Percentiles rank a stretch among this genome's conserved stretches.
Evolutionary conservation across 2,113 vertebrate genomes (phyloP).

Genomic region (Mustelus asterias): DNA sequence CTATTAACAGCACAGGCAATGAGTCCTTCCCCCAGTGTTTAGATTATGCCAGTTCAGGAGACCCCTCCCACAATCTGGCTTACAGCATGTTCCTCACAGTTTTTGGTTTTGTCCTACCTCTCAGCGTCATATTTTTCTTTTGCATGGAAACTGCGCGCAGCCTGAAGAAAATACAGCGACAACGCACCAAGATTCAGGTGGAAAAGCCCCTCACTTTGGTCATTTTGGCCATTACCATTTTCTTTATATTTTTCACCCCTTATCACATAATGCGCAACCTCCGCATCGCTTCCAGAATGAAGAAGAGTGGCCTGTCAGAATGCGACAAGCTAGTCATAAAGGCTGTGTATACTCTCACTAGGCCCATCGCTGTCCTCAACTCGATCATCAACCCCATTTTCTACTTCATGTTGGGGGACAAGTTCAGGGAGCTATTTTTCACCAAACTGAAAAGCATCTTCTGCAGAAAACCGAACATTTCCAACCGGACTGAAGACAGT

Average conservation of each 20-base stretch:
- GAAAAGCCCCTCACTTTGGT: constrained; percentile 62
- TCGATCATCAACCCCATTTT: constrained; percentile 78
- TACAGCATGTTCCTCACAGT: constrained; percentile 73
- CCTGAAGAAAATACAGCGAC: constrained; percentile 54
- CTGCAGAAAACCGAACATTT: not conserved
- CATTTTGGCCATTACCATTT: constrained; percentile 54
- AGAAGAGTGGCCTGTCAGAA: rapidly evolving
- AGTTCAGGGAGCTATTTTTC: constrained; percentile 68
- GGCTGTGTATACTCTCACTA: constrained; percentile 56
- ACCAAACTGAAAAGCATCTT: not conserved
- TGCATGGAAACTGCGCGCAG: constrained; percentile 59
- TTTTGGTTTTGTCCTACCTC: constrained; percentile 71
- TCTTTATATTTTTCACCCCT: constrained; percentile 72
- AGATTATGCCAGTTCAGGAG: constrained; percentile 69
- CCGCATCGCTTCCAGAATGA: constrained; percentile 52
- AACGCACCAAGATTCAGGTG: constrained; percentile 42
- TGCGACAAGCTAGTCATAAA: constrained; percentile 47
- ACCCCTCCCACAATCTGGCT: constrained; percentile 40
- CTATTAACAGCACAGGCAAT: rapidly evolving
- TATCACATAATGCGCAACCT: constrained; percentile 83
- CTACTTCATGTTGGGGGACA: constrained; percentile 83
- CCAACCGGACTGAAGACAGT: not conserved
- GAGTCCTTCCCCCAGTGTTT: constrained; percentile 46
- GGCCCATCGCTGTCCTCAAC: constrained; percentile 77
- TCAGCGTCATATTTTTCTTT: constrained; percentile 65